A percentile compares a stretch with the other conserved stretches of the same genome.
These are phyloP conservation scores for Myotis pilosus DNA, from an alignment of 2,797 vertebrate genomes.

Conservation along the genomic window DNA sequence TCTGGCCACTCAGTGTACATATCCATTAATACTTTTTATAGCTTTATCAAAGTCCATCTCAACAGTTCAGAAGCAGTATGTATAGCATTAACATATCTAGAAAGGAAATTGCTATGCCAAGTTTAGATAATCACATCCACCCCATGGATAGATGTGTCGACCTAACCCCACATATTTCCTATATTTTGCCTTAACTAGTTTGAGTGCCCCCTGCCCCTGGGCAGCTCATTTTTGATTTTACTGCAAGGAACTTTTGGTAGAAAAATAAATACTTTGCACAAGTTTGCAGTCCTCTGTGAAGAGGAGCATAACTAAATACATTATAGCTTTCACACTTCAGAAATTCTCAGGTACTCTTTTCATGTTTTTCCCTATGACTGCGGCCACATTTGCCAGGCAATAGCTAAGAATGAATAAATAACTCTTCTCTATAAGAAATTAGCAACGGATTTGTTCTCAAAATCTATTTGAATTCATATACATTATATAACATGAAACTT, in stretches of 20 bases:
- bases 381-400: not conserved
- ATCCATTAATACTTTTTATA: not conserved
- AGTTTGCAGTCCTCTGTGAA: not conserved
- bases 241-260: not conserved
- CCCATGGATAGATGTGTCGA: not conserved
- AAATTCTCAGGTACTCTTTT: not conserved
- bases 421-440: not conserved
- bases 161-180: not conserved
- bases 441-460: not conserved
- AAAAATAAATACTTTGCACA: not conserved
- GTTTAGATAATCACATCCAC: not conserved
- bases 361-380: not conserved
- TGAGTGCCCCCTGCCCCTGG: accelerated
- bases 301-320: not conserved
- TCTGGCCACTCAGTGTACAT: too few relatives aligned
- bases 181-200: not conserved
- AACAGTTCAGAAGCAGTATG: not conserved
- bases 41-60: not conserved
- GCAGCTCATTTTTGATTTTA: not conserved
- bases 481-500: not conserved
- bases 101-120: not conserved
- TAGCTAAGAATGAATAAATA: not conserved
- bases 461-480: not conserved
- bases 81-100: not conserved
- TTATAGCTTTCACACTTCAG: not conserved